These are phyloP conservation scores for Ophonus ardosiacus DNA, from an alignment of 2,888 invertebrate species.

Conservation along the genomic window DNA sequence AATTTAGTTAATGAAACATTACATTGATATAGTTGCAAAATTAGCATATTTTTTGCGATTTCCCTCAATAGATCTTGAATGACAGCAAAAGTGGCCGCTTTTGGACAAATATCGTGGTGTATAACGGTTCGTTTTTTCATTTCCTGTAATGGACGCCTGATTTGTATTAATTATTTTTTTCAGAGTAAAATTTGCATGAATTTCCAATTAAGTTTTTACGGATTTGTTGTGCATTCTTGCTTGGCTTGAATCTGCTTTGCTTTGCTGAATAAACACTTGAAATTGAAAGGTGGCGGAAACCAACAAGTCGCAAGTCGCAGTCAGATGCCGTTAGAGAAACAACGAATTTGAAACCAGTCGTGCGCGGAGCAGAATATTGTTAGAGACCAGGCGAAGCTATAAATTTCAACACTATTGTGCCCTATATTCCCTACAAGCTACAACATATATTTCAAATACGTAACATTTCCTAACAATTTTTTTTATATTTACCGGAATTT, in stretches of 20 bases:
- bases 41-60: conserved; percentile 54
- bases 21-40: conserved; percentile 40
- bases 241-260: neutral
- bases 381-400: conserved; percentile 19
- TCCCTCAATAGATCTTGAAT: conserved; percentile 49
- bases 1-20: conserved; percentile 20
- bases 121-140: conserved; percentile 52
- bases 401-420: conserved; percentile 20
- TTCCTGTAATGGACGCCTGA: conserved; percentile 50
- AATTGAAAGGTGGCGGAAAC: conserved; percentile 35
- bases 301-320: conserved; percentile 19
- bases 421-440: conserved; percentile 12
- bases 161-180: conserved; percentile 60
- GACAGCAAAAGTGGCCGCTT: conserved; percentile 40
- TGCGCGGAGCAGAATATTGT: conserved; percentile 50
- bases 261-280: conserved; percentile 43
- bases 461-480: too few species aligned
- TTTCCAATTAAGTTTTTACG: conserved; percentile 48
- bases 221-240: conserved; percentile 44
- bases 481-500: too few species aligned
- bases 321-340: conserved; percentile 59
- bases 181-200: conserved; percentile 58
- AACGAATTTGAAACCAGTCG: conserved; percentile 58
- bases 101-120: conserved; percentile 44
- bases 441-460: neutral